Conservation (phyloP, 2,888 invertebrate species). For the Drosophila koepferae region DNA sequence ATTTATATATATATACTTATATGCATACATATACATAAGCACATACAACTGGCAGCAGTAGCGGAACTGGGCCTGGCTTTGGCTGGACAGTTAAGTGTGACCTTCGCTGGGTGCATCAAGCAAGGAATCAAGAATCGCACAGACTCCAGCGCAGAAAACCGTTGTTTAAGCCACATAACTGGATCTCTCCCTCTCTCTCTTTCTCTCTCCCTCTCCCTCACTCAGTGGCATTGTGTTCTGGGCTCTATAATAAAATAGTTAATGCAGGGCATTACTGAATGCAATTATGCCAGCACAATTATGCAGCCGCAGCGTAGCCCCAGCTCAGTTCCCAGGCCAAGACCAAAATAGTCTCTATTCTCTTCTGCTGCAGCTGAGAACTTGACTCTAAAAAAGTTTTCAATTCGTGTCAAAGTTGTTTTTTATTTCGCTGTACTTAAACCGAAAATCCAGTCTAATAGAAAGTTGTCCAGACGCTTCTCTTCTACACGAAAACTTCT, state of each 20-base stretch:
- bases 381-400: conserved; percentile 27
- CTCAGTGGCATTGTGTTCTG: conserved; percentile 25
- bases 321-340: conserved; percentile 47
- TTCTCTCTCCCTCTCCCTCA: background rate
- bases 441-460: conserved; percentile 45
- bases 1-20: conserved; percentile 57
- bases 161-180: conserved; percentile 71
- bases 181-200: conserved; percentile 28
- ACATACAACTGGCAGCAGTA: conserved; percentile 21
- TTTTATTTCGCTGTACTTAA: conserved; percentile 18
- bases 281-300: conserved; percentile 71
- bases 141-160: conserved; percentile 43
- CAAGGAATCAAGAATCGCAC: conserved; percentile 19
- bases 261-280: conserved; percentile 46
- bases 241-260: conserved; percentile 42
- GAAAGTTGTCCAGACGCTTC: conserved; percentile 57
- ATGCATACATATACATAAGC: background rate
- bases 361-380: conserved; percentile 52
- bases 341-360: background rate
- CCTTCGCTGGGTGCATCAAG: conserved; percentile 60
- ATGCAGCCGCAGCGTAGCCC: conserved; percentile 45
- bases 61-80: conserved; percentile 47
- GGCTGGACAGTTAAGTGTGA: conserved; percentile 54
- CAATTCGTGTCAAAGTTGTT: conserved; percentile 43
- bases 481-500: conserved; percentile 49